phyloP scores from a whole-genome alignment of 2,113 vertebrate genomes.

The Hiodon tergisus region DNA sequence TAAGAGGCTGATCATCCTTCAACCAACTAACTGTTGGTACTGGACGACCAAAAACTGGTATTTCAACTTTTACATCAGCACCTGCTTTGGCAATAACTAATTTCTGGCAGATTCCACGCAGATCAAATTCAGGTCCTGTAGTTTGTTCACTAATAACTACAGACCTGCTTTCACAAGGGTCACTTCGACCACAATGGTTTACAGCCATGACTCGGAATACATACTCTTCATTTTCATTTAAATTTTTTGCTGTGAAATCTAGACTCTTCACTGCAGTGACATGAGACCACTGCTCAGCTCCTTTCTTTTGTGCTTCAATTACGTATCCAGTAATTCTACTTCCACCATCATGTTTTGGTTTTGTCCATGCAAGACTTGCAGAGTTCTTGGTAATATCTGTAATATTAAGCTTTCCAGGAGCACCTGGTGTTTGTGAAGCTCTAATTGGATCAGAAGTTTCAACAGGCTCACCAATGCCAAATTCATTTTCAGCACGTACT shows the following conservation, averaged over 20 bases:
- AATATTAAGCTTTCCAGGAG: constrained; percentile 84
- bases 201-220: constrained; percentile 93
- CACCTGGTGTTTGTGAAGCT: constrained; percentile 85
- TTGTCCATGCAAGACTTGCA: constrained; percentile 89
- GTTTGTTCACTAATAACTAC: constrained; percentile 83
- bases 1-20: constrained; percentile 79
- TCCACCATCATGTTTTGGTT: constrained; percentile 91
- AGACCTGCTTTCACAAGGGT: constrained; percentile 81
- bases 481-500: constrained; percentile 95
- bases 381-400: constrained; percentile 86
- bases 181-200: constrained; percentile 87
- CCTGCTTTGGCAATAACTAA: constrained; percentile 88
- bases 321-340: constrained; percentile 93
- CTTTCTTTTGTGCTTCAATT: constrained; percentile 91
- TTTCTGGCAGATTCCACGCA: constrained; percentile 86
- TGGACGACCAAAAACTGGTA: constrained; percentile 89
- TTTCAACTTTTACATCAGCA: constrained; percentile 92
- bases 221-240: constrained; percentile 94
- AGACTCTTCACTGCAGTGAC: constrained; percentile 81
- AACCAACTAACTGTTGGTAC: constrained; percentile 89
- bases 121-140: constrained; percentile 85
- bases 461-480: constrained; percentile 85
- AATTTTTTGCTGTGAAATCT: constrained; percentile 82
- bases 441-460: constrained; percentile 88
- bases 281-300: constrained; percentile 87